Percentiles rank a stretch among this genome's conserved stretches.
phyloP scores from a whole-genome alignment of 2,797 vertebrate species.

The Semotilus atromaculatus region DNA sequence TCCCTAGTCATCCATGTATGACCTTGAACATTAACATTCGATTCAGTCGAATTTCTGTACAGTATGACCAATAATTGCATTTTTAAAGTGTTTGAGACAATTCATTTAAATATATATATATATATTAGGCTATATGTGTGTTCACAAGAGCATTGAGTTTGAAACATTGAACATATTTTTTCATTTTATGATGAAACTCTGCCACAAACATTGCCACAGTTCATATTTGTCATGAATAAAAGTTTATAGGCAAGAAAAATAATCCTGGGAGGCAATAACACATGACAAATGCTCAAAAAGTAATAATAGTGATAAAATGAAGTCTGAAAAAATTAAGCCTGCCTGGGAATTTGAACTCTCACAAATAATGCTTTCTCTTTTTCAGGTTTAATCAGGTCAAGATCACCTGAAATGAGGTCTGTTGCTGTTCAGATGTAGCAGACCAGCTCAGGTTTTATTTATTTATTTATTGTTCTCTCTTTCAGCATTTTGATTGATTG shows the following conservation, averaged over 20 bases:
- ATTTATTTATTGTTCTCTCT: neutral
- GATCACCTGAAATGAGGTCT: neutral
- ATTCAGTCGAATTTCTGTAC: neutral
- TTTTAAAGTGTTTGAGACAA: no score
- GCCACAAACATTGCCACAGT: neutral
- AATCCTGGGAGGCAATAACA: neutral
- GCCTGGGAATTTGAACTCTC: neutral
- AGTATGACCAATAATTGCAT: no score
- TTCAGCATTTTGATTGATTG: constrained; percentile 33
- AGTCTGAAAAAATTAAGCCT: neutral
- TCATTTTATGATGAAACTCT: neutral
- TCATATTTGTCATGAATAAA: neutral
- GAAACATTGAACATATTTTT: no score
- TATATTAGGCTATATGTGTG: no score
- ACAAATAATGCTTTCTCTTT: neutral
- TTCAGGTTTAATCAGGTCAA: neutral
- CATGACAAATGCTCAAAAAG: neutral
- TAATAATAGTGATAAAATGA: neutral
- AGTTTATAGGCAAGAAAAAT: neutral
- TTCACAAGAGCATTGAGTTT: no score
- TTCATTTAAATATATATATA: no score
- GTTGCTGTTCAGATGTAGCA: neutral
- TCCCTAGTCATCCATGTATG: neutral
- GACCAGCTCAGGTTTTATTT: neutral
- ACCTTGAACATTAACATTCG: neutral